Conservation (phyloP, 2,888 invertebrate species). For the Drosophila cognata region DNA sequence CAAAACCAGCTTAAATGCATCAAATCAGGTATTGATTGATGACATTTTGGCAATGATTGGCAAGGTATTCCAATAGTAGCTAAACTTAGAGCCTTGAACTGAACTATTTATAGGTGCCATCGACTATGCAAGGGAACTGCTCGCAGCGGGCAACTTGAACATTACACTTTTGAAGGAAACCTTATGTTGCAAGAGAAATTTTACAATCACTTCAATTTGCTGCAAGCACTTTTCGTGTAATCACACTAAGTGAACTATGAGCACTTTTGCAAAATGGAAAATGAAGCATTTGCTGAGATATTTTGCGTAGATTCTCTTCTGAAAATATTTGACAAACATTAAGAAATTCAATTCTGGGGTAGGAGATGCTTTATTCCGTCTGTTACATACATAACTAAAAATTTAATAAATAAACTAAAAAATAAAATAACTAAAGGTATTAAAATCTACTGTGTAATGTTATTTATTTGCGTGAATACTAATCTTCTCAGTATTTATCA, state of each 20-base stretch:
- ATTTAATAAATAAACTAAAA: neutral
- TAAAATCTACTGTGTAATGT: neutral
- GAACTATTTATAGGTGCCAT: neutral
- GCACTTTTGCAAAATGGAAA: neutral
- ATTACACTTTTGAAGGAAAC: neutral
- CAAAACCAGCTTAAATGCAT: neutral
- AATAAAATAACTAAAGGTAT: neutral
- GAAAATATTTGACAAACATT: neutral
- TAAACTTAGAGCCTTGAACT: neutral
- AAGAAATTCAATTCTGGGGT: neutral
- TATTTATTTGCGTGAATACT: neutral
- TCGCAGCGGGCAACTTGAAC: neutral
- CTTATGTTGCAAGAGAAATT: neutral
- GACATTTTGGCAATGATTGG: neutral
- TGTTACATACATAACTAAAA: neutral
- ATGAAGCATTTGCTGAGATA: neutral
- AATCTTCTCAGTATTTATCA: neutral
- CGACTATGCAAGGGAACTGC: neutral
- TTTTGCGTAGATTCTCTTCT: neutral
- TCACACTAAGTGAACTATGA: neutral
- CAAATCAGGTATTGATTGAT: slow-evolving; percentile 33
- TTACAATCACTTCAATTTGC: neutral
- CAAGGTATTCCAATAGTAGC: neutral
- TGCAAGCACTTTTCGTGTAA: neutral
- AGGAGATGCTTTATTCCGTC: too few relatives aligned